phyloP scores from a whole-genome alignment of 2,797 vertebrate genomes.

The Monodelphis domestica region DNA sequence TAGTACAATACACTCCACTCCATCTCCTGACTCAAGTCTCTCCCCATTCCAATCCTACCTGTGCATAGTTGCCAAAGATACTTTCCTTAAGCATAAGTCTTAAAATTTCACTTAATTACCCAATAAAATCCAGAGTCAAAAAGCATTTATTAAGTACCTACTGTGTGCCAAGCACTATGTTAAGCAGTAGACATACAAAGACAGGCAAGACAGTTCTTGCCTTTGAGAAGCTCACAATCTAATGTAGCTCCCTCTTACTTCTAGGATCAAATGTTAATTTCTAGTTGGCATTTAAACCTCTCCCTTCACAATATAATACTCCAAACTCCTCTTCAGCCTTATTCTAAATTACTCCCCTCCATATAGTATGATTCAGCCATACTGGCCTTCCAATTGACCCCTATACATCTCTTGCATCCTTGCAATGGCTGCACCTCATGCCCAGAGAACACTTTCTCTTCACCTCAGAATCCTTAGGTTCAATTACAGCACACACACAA shows the following conservation, averaged over 20 bases:
- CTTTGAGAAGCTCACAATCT: not conserved
- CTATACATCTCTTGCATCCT: not conserved
- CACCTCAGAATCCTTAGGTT: not conserved
- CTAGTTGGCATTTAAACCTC: not conserved
- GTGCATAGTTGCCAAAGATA: not conserved
- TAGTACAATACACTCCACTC: not conserved
- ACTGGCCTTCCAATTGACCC: not conserved
- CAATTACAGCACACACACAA: not conserved
- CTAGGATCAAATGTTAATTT: not conserved
- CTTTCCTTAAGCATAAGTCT: not conserved
- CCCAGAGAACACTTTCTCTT: not conserved
- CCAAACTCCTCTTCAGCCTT: not conserved
- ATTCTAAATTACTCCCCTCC: not conserved
- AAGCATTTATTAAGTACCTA: not conserved
- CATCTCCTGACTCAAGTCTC: not conserved
- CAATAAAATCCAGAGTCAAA: not conserved
- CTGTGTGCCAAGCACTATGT: not conserved
- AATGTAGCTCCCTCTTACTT: not conserved
- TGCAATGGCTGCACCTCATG: not conserved
- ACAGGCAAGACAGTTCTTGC: not conserved
- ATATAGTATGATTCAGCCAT: not conserved
- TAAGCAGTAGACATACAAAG: not conserved
- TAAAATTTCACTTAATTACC: not conserved
- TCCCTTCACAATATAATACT: not conserved
- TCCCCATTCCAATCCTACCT: not conserved